Percentiles rank a stretch among this genome's conserved stretches.
These are phyloP conservation scores for Caprella mutica DNA, from an alignment of 2,888 invertebrate species.

Conservation along the genomic window DNA sequence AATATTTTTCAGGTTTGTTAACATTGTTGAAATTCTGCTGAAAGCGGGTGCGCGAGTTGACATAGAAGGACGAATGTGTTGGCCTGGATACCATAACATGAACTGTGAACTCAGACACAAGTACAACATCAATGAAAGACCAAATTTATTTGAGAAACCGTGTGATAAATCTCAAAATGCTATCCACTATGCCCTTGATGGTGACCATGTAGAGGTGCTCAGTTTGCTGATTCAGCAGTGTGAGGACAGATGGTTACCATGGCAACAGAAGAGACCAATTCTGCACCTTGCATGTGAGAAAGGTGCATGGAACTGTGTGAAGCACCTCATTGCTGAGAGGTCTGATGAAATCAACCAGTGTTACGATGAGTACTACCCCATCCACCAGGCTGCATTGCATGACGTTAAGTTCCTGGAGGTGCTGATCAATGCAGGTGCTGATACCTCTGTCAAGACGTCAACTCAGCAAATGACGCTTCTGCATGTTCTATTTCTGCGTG, in stretches of 20 bases:
- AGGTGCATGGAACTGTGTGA: conserved; percentile 60
- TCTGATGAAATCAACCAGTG: conserved; percentile 58
- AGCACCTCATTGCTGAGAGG: conserved; percentile 53
- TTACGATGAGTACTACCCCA: conserved; percentile 65
- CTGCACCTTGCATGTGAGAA: conserved; percentile 58
- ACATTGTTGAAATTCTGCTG: conserved; percentile 55
- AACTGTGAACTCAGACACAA: conserved; percentile 59
- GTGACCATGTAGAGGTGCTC: conserved; percentile 56
- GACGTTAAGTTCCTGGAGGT: conserved; percentile 53
- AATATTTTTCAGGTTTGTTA: conserved; percentile 46
- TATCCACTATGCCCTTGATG: conserved; percentile 59
- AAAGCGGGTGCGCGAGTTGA: conserved; percentile 59
- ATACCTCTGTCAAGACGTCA: conserved; percentile 55
- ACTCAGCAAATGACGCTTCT: conserved; percentile 55
- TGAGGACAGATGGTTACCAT: conserved; percentile 57
- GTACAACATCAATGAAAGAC: conserved; percentile 40
- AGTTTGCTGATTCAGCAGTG: conserved; percentile 55
- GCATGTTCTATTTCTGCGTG: conserved; percentile 49
- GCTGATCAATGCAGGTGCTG: conserved; percentile 51
- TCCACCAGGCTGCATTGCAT: conserved; percentile 60
- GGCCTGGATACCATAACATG: conserved; percentile 57
- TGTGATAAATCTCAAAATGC: conserved; percentile 54
- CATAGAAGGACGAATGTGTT: conserved; percentile 61
- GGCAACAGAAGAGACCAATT: conserved; percentile 47
- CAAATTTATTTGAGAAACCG: conserved; percentile 36